Evolutionary conservation across 2,113 vertebrate species (phyloP), one percentile per base, ranked within the genome.

Genomic region (Dicentrarchus labrax): DNA sequence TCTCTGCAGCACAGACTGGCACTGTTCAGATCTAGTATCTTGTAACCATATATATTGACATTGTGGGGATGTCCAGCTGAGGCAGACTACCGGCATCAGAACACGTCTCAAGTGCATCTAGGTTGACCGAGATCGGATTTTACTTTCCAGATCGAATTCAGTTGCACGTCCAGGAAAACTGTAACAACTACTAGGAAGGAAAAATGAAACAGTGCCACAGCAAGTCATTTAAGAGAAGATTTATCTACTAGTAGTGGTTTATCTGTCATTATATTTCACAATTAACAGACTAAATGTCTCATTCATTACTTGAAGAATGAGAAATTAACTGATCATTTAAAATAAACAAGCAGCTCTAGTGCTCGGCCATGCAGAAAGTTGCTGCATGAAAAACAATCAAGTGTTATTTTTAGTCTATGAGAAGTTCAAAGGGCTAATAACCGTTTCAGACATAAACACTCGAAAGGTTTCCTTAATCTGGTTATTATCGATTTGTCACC

Each of bases 41-140:
- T 15, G 51, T 69, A 72, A 79, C 47, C 38, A 47, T 72, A 77
- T 51, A 83, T 56, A 84, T 79, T 78, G 65, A 86, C 72, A 61
- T 9, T 41, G 30, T 54, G 53, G 22, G 61, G 19, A 41, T 5
- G 8, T 56, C 21, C 8, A 54, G 47, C 67, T 80, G 41, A 71
- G 65, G 56, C 73, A 3, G 47, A 47, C 64, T 16, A 59, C 68
- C 43, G 54, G 43, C 48, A 43, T 74, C 57, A 39, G 53, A 69
- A 45, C 8, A 21, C 36, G 1, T 65, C 59, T 73, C 6, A 65
- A 78, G 78, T 73, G 30, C 45, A 39, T 66, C 30, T 82, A 30
- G 24, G 71, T 60, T 57, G 45, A 59, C 43, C 5, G 2, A 76
- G 75, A 72, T 68, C 24, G 4, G 4, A 56, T 64, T 73, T 72